These are phyloP conservation scores for Anas platyrhynchos DNA, from an alignment of 2,113 vertebrate genomes.

Conservation along the genomic window DNA sequence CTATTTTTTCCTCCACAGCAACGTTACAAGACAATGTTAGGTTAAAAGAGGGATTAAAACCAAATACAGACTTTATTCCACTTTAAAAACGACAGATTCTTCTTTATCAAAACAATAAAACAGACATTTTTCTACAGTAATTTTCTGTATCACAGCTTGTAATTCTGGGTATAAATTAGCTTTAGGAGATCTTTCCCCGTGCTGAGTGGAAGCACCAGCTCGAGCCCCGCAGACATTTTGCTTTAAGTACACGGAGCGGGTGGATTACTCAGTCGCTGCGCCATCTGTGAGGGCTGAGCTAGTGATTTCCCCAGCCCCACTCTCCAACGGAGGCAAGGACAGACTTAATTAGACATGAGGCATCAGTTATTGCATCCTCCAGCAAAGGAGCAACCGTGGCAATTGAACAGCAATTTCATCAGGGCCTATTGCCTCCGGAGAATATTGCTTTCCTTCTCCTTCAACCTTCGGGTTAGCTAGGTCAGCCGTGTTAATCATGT, in stretches of 20 bases:
- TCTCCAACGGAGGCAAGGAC: neutral
- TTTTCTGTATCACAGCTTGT: conserved; percentile 2
- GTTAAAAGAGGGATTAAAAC: conserved; percentile 66
- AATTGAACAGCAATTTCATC: neutral
- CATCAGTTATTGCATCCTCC: neutral
- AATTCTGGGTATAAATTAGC: conserved; percentile 40
- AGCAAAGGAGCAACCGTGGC: neutral
- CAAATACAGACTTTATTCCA: conserved; percentile 21
- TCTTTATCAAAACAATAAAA: neutral
- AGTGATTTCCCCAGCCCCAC: neutral
- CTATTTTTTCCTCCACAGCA: conserved; percentile 31
- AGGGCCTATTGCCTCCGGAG: neutral
- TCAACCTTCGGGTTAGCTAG: neutral
- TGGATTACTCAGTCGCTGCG: conserved; percentile 44
- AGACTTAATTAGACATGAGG: conserved; percentile 20
- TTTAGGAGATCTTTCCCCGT: conserved; percentile 47
- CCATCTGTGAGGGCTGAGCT: conserved; percentile 38
- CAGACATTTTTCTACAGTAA: neutral
- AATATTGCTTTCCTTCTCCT: neutral
- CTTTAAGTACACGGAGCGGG: conserved; percentile 66
- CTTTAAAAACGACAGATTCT: conserved; percentile 35
- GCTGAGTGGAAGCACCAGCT: conserved; percentile 14
- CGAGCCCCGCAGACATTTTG: conserved; percentile 46
- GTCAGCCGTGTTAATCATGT: neutral
- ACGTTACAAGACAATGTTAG: conserved; percentile 49